Base-by-base conservation (phyloP, 1,140 invertebrate species). In the Papilio aristodemus region DNA sequence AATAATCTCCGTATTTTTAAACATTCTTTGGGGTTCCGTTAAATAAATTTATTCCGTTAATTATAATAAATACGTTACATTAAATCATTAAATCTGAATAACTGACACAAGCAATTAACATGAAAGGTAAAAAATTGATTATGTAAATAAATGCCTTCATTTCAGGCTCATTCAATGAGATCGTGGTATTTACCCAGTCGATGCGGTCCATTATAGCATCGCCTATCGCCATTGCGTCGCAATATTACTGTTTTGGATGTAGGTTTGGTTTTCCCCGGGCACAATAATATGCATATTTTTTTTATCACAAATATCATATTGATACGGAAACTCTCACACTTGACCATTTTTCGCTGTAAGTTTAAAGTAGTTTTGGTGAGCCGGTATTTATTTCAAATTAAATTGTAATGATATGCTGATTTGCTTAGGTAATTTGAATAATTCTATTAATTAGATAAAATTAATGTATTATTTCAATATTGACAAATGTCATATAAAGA, bases 361-460 rank as follows among this genome's bases (percentile, higher is more conserved):
- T 22, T n/a, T 9, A 22, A 54, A 9, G 22, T 54, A 54, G 22
- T 54, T 54, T 22, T 9, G 8, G 22, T 54, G 19, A 54, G 10
- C 46, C 46, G 19, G 17, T 54, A 22, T 54, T 54, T 54, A 54
- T 19, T 11, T 54, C 22, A 8, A 46, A 46, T 22, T 25, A 54
- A 54, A 22, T 25, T 54, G 50, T 81, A 80, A 75, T 74, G 67
- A 69, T 71, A 68, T 74, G 67, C 43, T 46, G 17, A 46, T 19
- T 46, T 19, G 43, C 14, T 46, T 17, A 46, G 17, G 10, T 25
- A 54, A 54, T 54, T 54, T 54, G 46, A 54, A 54, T 54, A 54
- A 25, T 54, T 54, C 46, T 22, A 25, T 22, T 54, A 54, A 54
- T 54, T 54, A 22, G 19, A 54, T 54, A 54, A 54, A 19, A 54